Evolutionary conservation across 2,888 invertebrate genomes (phyloP).

Genomic region (Odontothrips loti): DNA sequence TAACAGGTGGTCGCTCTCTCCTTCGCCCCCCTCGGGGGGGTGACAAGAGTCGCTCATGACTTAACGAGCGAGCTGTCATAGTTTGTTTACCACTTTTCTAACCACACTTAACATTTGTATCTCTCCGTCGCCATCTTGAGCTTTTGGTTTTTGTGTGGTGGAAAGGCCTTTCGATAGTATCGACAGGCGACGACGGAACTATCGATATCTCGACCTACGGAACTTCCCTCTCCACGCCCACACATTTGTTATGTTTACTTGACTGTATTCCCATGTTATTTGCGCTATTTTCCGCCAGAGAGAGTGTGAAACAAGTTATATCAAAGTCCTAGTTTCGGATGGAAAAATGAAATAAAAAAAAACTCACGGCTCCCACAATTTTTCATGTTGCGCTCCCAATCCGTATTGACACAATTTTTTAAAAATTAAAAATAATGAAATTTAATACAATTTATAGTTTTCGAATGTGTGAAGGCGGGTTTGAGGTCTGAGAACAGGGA

Average conservation of each 20-base stretch:
- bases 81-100: conserved; percentile 15
- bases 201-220: background rate
- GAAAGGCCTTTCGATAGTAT: background rate
- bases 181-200: background rate
- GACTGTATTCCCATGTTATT: background rate
- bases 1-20: background rate
- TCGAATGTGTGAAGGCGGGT: too few species aligned
- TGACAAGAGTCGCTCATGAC: conserved; percentile 12
- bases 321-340: conserved; percentile 30
- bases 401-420: too few species aligned
- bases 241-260: too few species aligned
- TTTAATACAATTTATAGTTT: too few species aligned
- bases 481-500: background rate
- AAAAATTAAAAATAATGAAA: too few species aligned
- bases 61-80: background rate
- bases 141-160: background rate
- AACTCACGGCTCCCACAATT: too few species aligned
- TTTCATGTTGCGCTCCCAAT: too few species aligned
- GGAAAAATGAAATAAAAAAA: too few species aligned
- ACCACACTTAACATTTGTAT: background rate
- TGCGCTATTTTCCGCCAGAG: conserved; percentile 22
- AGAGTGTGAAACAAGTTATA: too few species aligned
- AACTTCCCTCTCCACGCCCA: background rate
- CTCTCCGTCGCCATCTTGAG: background rate
- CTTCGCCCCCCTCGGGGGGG: background rate